Base-by-base conservation (phyloP, 1,140 invertebrate genomes). In the Macrocentrus cingulum region DNA sequence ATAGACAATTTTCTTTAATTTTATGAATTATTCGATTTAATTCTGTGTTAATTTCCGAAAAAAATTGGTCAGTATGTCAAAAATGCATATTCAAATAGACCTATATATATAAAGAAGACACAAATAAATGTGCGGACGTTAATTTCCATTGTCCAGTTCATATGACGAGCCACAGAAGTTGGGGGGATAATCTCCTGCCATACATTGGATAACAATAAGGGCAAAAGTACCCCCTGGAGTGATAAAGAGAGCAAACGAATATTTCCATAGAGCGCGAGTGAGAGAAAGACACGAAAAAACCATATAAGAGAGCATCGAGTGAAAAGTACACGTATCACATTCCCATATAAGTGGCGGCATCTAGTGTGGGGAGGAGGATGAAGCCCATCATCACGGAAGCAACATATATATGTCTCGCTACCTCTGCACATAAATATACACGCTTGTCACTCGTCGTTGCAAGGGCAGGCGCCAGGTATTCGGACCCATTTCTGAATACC, bases 381-480 rank as follows among this genome's bases (percentile, higher is more conserved):
- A 44, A 44, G 19, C 42, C 20, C 45, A 48, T 48, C 45, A 48
- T 19, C 22, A 25, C 45, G 22, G 45, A 50, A 48, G 45, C 7
- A 11, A 18, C 41, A 44, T 15, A 44, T 44, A n/a, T 39, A 15
- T 11, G n/a, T n/a, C n/a, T n/a, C n/a, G n/a, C n/a, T n/a, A n/a
- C n/a, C n/a, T n/a, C n/a, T n/a, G 15, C 20, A 45, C 19, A 45
- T 7, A 9, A 45, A 20, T 45, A n/a, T 45, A 20, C 22, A 25
- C 20, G 15, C 45, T 48, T 48, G 45, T 36, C 29, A 50, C 11
- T 16, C 29, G 25, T 15, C 19, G 15, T 50, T 15, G 25, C 19
- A 50, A 53, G 23, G 45, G 52, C 59, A 72, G 71, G 74, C 71
- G 69, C 71, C 72, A 74, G 72, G 71, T 76, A 74, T 61, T 23